A percentile compares a stretch with the other conserved stretches of the same genome.
Conservation (phyloP, 1,140 invertebrate species). For the Pseudomyrmex gracilis region DNA sequence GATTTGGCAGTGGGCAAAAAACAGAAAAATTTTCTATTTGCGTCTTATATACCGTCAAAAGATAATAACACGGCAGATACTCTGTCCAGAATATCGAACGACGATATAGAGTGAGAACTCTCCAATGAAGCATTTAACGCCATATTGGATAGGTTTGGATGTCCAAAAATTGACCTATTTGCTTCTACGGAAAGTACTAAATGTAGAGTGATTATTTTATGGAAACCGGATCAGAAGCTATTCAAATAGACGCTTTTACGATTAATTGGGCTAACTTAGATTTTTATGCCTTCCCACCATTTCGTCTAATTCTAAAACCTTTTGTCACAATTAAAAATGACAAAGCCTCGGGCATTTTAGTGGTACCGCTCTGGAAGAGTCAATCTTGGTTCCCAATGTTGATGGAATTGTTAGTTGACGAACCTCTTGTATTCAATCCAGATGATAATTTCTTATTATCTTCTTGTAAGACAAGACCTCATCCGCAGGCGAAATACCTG, state of each 20-base stretch:
- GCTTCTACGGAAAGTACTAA: background rate
- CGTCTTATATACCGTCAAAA: conserved; percentile 3
- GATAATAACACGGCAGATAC: background rate
- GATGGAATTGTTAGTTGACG: background rate
- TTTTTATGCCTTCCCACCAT: conserved; percentile 73
- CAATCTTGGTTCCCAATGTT: background rate
- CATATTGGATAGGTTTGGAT: background rate
- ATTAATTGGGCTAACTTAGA: conserved; percentile 10
- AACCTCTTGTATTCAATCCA: background rate
- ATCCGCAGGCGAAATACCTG: background rate
- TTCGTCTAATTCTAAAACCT: conserved; percentile 57
- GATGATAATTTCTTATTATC: background rate
- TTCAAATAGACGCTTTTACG: conserved; percentile 46
- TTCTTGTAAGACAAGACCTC: background rate
- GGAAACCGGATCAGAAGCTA: background rate
- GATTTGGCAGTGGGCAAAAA: conserved; percentile 8
- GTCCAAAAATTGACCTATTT: conserved; percentile 26
- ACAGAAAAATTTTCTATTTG: background rate
- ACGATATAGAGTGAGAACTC: background rate
- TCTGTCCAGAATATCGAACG: background rate
- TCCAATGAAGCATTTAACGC: background rate
- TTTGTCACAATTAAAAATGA: conserved; percentile 65
- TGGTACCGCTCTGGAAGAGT: conserved; percentile 62
- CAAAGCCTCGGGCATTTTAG: conserved; percentile 62
- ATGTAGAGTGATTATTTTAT: background rate